Conservation (phyloP, 2,888 invertebrate species). For the Drosophila borborema region DNA sequence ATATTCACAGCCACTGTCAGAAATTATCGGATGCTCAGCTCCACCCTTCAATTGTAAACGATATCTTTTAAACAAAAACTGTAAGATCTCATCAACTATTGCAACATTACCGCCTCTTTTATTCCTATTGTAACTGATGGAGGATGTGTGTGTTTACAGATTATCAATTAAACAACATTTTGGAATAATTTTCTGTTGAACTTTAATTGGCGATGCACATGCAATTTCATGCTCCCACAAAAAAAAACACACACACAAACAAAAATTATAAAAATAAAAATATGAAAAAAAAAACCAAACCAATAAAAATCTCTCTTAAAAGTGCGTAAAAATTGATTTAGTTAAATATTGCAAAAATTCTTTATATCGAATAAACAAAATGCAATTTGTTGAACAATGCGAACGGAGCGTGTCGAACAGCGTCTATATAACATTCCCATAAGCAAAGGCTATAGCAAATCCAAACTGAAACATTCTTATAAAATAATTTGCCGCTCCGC, state of each 20-base stretch:
- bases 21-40: conserved; percentile 9
- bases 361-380: conserved; percentile 29
- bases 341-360: conserved; percentile 38
- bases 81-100: conserved; percentile 24
- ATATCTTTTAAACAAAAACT: conserved; percentile 22
- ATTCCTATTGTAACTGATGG: not conserved
- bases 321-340: conserved; percentile 24
- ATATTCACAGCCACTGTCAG: not conserved
- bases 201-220: conserved; percentile 42
- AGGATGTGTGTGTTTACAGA: conserved; percentile 1
- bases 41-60: conserved; percentile 55
- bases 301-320: conserved; percentile 4
- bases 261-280: not conserved
- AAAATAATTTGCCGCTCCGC: not conserved
- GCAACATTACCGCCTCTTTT: not conserved
- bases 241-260: not conserved
- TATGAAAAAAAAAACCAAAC: not conserved
- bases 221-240: conserved; percentile 37
- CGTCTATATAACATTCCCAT: conserved; percentile 14
- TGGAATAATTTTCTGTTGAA: conserved; percentile 1
- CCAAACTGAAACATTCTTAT: conserved; percentile 1
- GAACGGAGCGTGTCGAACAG: conserved; percentile 41
- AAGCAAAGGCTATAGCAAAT: conserved; percentile 10
- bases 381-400: conserved; percentile 53
- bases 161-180: conserved; percentile 10